Conservation (phyloP, 2,888 invertebrate species). For the Cetonia aurata region DNA sequence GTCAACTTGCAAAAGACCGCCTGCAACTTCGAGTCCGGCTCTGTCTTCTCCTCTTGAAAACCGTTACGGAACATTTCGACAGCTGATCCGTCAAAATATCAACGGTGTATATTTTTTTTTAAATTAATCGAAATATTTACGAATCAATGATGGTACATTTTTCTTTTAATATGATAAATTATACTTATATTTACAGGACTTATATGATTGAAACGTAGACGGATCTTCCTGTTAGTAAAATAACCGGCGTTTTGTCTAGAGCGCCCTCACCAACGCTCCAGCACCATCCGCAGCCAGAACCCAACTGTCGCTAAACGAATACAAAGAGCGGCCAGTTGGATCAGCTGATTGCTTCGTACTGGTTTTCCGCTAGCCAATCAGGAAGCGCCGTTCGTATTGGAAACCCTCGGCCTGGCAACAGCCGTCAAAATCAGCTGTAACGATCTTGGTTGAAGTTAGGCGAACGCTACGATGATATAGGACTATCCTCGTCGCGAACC, state of each 20-base stretch:
- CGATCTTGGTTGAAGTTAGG: conserved; percentile 56
- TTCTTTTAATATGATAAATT: too few species aligned
- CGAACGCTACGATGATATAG: not conserved
- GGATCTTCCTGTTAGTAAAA: too few species aligned
- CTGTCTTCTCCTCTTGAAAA: conserved; percentile 57
- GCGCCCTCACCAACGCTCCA: conserved; percentile 4
- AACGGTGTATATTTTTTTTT: not conserved
- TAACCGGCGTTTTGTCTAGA: conserved; percentile 3
- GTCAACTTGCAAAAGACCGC: conserved; percentile 62
- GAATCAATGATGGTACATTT: too few species aligned
- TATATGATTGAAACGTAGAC: too few species aligned
- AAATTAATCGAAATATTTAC: not conserved
- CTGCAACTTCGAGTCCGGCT: conserved; percentile 57
- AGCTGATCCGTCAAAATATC: conserved; percentile 1
- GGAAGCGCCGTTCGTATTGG: conserved; percentile 55
- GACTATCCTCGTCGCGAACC: conserved; percentile 35
- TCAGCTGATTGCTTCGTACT: conserved; percentile 61
- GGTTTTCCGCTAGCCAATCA: conserved; percentile 57
- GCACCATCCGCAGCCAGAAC: conserved; percentile 32
- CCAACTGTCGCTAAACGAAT: conserved; percentile 50
- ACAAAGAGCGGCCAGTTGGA: conserved; percentile 58
- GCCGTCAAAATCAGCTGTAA: conserved; percentile 66
- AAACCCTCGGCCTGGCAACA: conserved; percentile 64
- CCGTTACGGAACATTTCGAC: conserved; percentile 56
- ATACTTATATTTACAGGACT: too few species aligned